Evolutionary conservation across 2,797 vertebrate genomes (phyloP).

Genomic region (Protonibea diacanthus): DNA sequence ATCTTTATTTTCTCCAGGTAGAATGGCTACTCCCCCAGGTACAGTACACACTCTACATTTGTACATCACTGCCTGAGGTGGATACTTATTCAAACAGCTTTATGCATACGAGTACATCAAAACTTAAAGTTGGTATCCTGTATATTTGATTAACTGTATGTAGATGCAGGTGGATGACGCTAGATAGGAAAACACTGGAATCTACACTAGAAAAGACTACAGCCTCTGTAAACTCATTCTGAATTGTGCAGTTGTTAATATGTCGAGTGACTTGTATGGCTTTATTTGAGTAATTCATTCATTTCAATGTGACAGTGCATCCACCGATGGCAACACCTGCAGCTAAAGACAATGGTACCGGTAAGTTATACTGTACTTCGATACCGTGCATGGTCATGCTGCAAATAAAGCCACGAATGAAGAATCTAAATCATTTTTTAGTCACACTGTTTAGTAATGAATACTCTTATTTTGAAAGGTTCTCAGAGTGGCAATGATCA

Average conservation of each 20-base stretch:
- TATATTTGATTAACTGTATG: neutral
- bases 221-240: neutral
- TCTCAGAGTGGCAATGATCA: neutral
- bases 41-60: slow-evolving; percentile 6
- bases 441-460: neutral
- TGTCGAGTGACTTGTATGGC: neutral
- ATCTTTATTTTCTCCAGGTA: slow-evolving; percentile 20
- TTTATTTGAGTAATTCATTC: neutral
- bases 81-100: neutral
- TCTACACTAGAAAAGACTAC: neutral
- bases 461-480: slow-evolving; percentile 40
- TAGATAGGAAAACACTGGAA: neutral
- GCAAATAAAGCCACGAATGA: neutral
- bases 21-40: neutral
- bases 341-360: fast-evolving
- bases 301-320: neutral
- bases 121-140: neutral
- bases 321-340: fast-evolving
- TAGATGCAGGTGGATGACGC: neutral
- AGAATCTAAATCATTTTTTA: neutral
- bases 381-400: neutral
- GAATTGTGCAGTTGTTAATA: neutral
- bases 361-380: slow-evolving; percentile 9
- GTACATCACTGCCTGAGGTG: neutral
- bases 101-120: neutral